Base-by-base conservation (phyloP, 2,888 invertebrate genomes). In the Ophion ellenae region DNA sequence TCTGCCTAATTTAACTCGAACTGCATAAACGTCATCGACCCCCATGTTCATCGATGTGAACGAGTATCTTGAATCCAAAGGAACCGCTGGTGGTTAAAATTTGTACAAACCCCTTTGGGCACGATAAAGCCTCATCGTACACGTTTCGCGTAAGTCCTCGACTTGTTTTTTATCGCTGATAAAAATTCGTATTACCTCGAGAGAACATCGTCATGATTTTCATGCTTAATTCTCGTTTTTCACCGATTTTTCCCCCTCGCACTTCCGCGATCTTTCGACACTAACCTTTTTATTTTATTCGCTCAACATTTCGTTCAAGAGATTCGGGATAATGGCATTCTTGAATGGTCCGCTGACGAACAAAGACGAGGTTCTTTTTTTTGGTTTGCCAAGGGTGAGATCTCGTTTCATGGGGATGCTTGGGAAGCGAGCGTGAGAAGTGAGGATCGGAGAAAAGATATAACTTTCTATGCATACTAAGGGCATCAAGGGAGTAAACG, bases 161-260 rank as follows among this genome's bases (percentile, higher is more conserved):
- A 90, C 14, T 47, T 90, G 87, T 83, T 83, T 89, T 91, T 90
- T 90, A 91, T 91, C 86, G 90, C 85, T 74, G 83, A 81, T 89
- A 86, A 89, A 89, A 77, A 67, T 59, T 28, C 78, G 89, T 90
- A 88, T 88, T 87, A 88, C 89, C 73, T 77, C 75, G 59, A 67
- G 64, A 59, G 63, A 84, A 76, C 45, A 63, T 47, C 75, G 79
- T 83, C 63, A 77, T 76, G 73, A 76, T 83, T 76, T 70, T 76
- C 73, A 57, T 57, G 40, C 47, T 80, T 32, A 83, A 83, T 80
- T 76, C 73, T 40, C 80, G 57, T 53, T 36, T 28, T 28, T 66
- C 59, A 73, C 47, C 53, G n/a, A 45, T 24, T 28, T 28, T 28
- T 11, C 63, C 36, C 40, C 36, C 36, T 2, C 5, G 40, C 17